phyloP scores from a whole-genome alignment of 2,888 invertebrate species.

The Zygaena filipendulae region DNA sequence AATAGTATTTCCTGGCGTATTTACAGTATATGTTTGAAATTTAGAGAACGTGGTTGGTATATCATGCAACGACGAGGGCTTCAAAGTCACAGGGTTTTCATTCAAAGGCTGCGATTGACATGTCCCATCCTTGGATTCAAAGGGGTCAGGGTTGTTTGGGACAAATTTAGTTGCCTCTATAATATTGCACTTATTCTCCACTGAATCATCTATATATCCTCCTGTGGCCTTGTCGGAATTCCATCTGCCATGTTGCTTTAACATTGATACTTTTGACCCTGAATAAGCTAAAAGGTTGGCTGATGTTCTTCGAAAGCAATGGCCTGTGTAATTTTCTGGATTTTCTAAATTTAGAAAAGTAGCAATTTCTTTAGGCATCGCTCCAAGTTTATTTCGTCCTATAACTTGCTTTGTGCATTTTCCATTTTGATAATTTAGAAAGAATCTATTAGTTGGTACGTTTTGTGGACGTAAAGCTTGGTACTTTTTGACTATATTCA shows the following conservation, averaged over 20 bases:
- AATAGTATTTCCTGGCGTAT: too few relatives aligned
- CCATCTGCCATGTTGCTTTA: not conserved
- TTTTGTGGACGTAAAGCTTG: constrained; percentile 7
- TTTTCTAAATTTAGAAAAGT: constrained; percentile 5
- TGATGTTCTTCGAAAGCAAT: constrained; percentile 2
- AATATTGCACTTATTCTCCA: too few relatives aligned
- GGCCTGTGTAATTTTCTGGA: constrained; percentile 6
- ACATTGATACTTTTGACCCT: not conserved
- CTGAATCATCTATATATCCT: not conserved
- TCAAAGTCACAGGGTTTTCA: too few relatives aligned
- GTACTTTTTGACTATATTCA: constrained; percentile 10
- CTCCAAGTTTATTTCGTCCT: constrained; percentile 8
- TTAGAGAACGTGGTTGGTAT: too few relatives aligned
- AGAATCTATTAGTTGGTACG: constrained; percentile 9
- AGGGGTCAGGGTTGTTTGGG: too few relatives aligned
- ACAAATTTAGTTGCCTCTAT: too few relatives aligned
- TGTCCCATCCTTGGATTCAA: too few relatives aligned
- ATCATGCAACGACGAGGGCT: too few relatives aligned
- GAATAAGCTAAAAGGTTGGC: not conserved
- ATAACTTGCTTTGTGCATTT: constrained; percentile 12
- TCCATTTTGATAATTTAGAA: constrained; percentile 10
- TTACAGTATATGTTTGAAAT: too few relatives aligned
- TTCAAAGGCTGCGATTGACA: too few relatives aligned
- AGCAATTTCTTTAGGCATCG: constrained; percentile 14
- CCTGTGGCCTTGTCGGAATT: not conserved